These are phyloP conservation scores for Agrochola lychnidis DNA, from an alignment of 2,888 invertebrate genomes.

Conservation along the genomic window DNA sequence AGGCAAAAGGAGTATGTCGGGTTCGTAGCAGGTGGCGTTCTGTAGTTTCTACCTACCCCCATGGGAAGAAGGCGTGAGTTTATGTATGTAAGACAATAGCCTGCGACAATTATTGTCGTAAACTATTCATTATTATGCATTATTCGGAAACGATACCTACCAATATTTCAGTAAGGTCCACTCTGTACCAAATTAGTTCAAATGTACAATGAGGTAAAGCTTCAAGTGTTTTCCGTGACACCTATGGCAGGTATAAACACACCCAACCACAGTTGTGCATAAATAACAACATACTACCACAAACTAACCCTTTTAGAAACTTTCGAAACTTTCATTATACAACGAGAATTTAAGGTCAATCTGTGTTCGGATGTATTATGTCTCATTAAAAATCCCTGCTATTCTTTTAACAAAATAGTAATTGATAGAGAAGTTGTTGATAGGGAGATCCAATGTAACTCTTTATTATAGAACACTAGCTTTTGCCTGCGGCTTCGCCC, in stretches of 20 bases:
- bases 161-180: neutral
- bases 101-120: too few species aligned
- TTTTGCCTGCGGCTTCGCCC: too few species aligned
- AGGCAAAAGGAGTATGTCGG: too few species aligned
- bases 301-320: constrained; percentile 37
- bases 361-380: neutral
- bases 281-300: constrained; percentile 37
- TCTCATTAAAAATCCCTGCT: neutral
- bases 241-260: constrained; percentile 18
- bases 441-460: neutral
- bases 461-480: neutral
- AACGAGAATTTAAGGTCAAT: constrained; percentile 7
- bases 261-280: constrained; percentile 27
- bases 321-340: constrained; percentile 24
- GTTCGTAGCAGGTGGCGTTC: too few species aligned
- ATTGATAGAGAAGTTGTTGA: neutral
- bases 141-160: too few species aligned
- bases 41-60: too few species aligned
- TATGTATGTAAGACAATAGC: too few species aligned
- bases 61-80: too few species aligned
- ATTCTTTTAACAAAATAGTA: neutral
- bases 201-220: constrained; percentile 36
- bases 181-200: constrained; percentile 9
- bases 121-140: too few species aligned
- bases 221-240: constrained; percentile 14